Evolutionary conservation across 2,888 invertebrate species (phyloP).

Genomic region (Euplexia lucipara): DNA sequence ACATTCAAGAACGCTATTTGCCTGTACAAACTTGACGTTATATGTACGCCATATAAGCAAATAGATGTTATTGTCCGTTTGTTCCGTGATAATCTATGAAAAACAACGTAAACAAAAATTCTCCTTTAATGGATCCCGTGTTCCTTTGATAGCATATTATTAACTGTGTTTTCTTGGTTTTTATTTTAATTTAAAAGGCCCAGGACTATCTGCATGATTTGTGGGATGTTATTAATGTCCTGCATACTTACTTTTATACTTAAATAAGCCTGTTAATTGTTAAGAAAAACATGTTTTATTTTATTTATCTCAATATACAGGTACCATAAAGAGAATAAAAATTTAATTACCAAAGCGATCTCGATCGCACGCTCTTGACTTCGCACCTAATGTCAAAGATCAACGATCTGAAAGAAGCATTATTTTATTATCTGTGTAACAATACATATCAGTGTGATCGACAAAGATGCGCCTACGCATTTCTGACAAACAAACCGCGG

Average conservation of each 20-base stretch:
- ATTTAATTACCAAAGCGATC: conserved; percentile 54
- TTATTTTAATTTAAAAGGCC: not conserved
- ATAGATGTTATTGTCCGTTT: conserved; percentile 21
- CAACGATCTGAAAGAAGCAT: conserved; percentile 68
- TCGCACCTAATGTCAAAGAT: conserved; percentile 72
- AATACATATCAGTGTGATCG: conserved; percentile 64
- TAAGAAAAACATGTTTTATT: not conserved
- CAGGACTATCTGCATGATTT: conserved; percentile 5
- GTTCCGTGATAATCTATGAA: conserved; percentile 9
- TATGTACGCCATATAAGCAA: too few species aligned
- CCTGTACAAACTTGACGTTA: conserved; percentile 28
- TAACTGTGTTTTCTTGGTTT: conserved; percentile 1
- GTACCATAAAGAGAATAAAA: conserved; percentile 38
- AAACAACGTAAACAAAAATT: conserved; percentile 12
- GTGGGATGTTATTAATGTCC: not conserved
- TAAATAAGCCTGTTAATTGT: not conserved
- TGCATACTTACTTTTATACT: not conserved
- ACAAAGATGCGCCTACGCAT: conserved; percentile 73
- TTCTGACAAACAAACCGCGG: conserved; percentile 71
- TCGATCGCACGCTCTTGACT: conserved; percentile 65
- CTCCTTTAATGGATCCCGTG: not conserved
- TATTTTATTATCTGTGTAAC: conserved; percentile 60
- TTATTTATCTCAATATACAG: conserved; percentile 9
- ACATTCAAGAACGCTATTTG: conserved; percentile 46
- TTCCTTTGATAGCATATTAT: conserved; percentile 4